Evolutionary conservation across 2,888 invertebrate species (phyloP).

Genomic region (Odontomyia ornata): DNA sequence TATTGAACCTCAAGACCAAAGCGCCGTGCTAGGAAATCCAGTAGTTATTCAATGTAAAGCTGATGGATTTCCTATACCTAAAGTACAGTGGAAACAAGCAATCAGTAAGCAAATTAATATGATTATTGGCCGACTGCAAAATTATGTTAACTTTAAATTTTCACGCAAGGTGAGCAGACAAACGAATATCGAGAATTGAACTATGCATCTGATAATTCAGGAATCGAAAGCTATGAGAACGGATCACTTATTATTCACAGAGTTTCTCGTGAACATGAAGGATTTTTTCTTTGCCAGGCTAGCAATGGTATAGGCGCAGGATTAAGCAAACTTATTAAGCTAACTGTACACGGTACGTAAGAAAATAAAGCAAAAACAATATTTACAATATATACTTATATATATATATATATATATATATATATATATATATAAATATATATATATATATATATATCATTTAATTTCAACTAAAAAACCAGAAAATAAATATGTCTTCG

Average conservation of each 20-base stretch:
- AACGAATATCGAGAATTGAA: conserved; percentile 68
- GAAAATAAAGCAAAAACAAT: not conserved
- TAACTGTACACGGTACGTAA: conserved; percentile 70
- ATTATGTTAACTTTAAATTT: not conserved
- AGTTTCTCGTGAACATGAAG: conserved; percentile 67
- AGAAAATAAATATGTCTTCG: too few relatives aligned
- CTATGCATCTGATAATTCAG: conserved; percentile 63
- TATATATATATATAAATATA: too few relatives aligned
- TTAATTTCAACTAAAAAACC: too few relatives aligned
- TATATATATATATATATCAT: too few relatives aligned
- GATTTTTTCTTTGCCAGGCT: conserved; percentile 70
- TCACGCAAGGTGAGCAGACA: conserved; percentile 60
- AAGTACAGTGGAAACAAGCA: conserved; percentile 67
- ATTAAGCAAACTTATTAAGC: conserved; percentile 70
- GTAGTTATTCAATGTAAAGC: conserved; percentile 77
- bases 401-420: too few relatives aligned
- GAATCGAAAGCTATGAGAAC: conserved; percentile 62
- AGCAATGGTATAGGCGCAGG: conserved; percentile 71
- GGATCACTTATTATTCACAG: conserved; percentile 67
- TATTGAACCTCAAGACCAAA: conserved; percentile 76
- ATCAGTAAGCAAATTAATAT: conserved; percentile 62
- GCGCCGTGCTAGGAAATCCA: conserved; percentile 75
- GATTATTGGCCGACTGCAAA: not conserved
- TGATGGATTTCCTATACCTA: conserved; percentile 77
- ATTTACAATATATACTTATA: too few relatives aligned